phyloP scores from a whole-genome alignment of 2,113 vertebrate genomes.

The Mirza zaza region DNA sequence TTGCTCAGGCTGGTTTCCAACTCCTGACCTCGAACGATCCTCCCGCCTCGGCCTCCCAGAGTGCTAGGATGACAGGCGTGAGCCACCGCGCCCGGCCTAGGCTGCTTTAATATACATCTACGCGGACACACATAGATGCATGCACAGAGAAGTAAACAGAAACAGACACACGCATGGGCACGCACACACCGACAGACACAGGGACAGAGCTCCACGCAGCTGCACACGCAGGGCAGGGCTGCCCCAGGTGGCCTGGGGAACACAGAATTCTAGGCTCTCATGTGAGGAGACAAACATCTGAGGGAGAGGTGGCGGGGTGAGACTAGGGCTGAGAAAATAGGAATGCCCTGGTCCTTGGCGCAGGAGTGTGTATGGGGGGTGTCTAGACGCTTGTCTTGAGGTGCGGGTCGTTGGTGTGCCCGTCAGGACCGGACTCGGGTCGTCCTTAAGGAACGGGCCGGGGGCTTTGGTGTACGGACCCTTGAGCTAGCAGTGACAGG shows the following conservation, averaged over 20 bases:
- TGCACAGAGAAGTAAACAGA: not conserved
- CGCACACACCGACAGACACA: not conserved
- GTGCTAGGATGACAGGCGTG: too few species aligned
- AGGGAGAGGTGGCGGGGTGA: not conserved
- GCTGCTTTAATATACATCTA: not conserved
- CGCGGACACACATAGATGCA: not conserved
- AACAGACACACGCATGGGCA: not conserved
- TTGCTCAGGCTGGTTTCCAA: too few species aligned
- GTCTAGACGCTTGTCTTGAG: not conserved
- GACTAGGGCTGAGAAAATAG: not conserved
- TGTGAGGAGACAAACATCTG: not conserved
- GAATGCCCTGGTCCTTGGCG: not conserved
- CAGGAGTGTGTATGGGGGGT: not conserved
- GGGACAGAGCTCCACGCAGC: not conserved
- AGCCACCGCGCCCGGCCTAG: too few species aligned
- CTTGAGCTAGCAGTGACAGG: not conserved
- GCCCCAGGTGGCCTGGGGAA: not conserved
- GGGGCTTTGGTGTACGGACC: not conserved
- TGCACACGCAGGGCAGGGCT: not conserved
- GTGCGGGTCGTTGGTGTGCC: not conserved
- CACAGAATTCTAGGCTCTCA: not conserved
- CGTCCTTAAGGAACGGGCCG: not conserved
- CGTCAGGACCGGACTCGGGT: not conserved
- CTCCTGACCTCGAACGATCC: too few species aligned
- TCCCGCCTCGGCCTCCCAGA: too few species aligned